phyloP scores from a whole-genome alignment of 2,888 invertebrate species.

The Caenorhabditis angaria region DNA sequence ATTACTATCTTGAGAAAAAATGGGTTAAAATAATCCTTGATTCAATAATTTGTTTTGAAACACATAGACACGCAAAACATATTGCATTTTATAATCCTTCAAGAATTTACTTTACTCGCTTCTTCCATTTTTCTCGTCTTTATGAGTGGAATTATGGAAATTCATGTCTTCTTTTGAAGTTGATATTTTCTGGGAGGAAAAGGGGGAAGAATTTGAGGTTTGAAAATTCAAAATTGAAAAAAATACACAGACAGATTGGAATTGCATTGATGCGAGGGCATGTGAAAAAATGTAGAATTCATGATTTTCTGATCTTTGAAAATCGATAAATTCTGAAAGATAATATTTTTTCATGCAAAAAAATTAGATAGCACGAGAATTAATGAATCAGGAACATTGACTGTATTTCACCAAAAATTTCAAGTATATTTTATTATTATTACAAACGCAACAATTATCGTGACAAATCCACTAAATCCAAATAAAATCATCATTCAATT shows the following conservation, averaged over 20 bases:
- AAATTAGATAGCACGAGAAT: too few relatives aligned
- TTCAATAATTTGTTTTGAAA: slow-evolving; percentile 34
- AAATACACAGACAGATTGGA: too few relatives aligned
- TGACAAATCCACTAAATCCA: not conserved
- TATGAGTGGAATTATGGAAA: not conserved
- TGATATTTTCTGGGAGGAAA: not conserved
- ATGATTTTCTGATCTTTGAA: too few relatives aligned
- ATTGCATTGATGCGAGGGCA: too few relatives aligned
- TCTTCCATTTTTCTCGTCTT: not conserved
- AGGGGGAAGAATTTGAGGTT: not conserved
- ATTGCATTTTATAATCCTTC: slow-evolving; percentile 2
- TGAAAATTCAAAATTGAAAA: too few relatives aligned
- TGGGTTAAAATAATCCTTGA: slow-evolving; percentile 33
- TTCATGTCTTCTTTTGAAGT: not conserved
- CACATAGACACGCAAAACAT: not conserved
- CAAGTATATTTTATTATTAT: too few relatives aligned
- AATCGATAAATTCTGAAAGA: too few relatives aligned
- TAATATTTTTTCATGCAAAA: too few relatives aligned
- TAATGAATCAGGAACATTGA: too few relatives aligned
- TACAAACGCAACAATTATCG: not conserved
- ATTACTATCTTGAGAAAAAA: slow-evolving; percentile 3
- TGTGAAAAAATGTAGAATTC: too few relatives aligned
- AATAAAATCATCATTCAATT: not conserved
- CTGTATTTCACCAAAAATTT: too few relatives aligned
- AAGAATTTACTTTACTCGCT: not conserved